Base-by-base conservation (phyloP, 2,888 invertebrate genomes). In the Yponomeuta cagnagella region DNA sequence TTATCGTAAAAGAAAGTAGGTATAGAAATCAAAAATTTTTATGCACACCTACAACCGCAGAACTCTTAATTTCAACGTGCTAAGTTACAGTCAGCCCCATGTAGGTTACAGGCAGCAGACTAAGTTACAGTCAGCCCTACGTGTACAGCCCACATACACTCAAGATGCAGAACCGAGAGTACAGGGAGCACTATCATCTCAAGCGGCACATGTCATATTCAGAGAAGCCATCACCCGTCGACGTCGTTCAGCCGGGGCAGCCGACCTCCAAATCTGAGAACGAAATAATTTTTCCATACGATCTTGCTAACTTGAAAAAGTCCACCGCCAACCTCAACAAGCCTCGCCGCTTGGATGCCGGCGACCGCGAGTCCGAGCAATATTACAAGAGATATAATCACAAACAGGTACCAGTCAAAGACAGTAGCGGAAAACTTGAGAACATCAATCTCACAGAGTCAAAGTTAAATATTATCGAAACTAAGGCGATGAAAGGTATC, bases 371-470 rank as follows among this genome's bases (percentile, higher is more conserved):
- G 15, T 74, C 76, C 9, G 79, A 75, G 4, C 82, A 86, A 70
- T 87, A 86, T 74, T 88, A 87, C 71, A 88, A 87, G 75, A 82
- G 79, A 72, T 89, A 86, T 69, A 86, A 87, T 63, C 82, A 84
- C 68, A 87, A 89, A 69, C 84, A 82, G 75, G 71, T 84, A 5
- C 88, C 88, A 0, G 87, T 87, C 10, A 87, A 83, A 78, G 89
- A 89, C 33, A 73, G 72, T 5, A 74, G 75, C 5, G 73, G 58
- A 48, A 70, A 52, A 65, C 76, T 74, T 6, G 77, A 74, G 10
- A 76, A 75, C 71, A 73, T 70, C 33, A 82, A 83, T 0, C 72
- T 87, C 9, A 86, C 86, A 0, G 84, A 87, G 73, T 85, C 87
- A 0, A 82, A 86, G 63, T 76, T 89, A 2, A 85, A 87, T 69